Evolutionary conservation across 2,113 vertebrate species (phyloP), one percentile per base, ranked within the genome.

Genomic region (Protobothrops flavoviridis): DNA sequence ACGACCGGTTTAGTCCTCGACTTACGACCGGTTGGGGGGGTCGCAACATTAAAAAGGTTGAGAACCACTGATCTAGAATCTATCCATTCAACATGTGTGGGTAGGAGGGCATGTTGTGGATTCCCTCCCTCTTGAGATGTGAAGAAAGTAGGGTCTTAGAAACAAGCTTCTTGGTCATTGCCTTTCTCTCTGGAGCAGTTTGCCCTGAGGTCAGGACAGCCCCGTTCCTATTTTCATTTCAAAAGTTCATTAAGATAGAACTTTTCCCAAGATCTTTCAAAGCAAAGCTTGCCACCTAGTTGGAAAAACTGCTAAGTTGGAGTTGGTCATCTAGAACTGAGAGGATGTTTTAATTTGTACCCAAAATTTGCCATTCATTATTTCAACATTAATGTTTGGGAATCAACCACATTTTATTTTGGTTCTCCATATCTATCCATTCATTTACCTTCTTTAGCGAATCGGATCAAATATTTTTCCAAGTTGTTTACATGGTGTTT

Each of bases 391-490:
- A 43, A 81, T 13, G 74, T 39, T 81, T 81, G 33, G 33, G 17
- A 81, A 43, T 81, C 88, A 74, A 52, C 56, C 8, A 90, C 21
- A 39, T 24, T 48, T 29, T 90, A 50, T 52, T 15, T 50, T 43
- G 9, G 12, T 23, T 33, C 57, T 87, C 55, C 43, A n/a, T 88
- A n/a, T 20, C 39, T 61, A 88, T 57, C 52, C 7, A 0, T 0
- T 13, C 92, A 91, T 0, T 89, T 96, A 99, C 99, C 99, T 98
- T 99, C 99, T 96, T 97, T 99, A 48, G 98, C 98, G 1, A 99
- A 98, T 24, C 95, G 98, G 0, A 97, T 97, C 33, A 99, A 95
- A 93, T 99, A 98, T 39, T 98, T 98, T 90, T 99, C 99, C 94
- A 99, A 97, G 96, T 98, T 98, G 0, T 95, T 94, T 45, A 99